A percentile compares a stretch with the other conserved stretches of the same genome.
Evolutionary conservation across 2,797 vertebrate species (phyloP).

Genomic region (Urophycis tenuis): DNA sequence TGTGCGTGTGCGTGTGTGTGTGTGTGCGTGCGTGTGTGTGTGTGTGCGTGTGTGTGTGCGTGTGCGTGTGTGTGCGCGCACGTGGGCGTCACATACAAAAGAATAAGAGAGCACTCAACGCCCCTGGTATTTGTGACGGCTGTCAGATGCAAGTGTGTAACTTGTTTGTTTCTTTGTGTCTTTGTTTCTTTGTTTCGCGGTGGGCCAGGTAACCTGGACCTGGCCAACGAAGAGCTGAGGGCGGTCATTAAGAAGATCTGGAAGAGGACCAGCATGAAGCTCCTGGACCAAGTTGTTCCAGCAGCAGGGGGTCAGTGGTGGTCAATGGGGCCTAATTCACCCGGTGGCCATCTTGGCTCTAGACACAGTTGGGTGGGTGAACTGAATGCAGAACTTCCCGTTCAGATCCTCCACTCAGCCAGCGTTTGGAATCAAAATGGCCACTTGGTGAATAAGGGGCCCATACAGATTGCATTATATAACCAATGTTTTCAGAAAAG

Average conservation of each 20-base stretch:
- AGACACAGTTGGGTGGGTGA: not conserved
- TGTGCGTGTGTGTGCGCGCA: not conserved
- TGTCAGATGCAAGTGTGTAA: not conserved
- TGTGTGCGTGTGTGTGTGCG: constrained; percentile 4
- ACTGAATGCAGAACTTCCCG: no score
- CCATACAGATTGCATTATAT: not conserved
- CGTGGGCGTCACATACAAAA: not conserved
- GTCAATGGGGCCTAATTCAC: not conserved
- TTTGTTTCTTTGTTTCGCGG: constrained; percentile 11
- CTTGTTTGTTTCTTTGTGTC: not conserved
- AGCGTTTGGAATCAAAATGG: not conserved
- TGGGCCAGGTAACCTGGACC: constrained; percentile 87
- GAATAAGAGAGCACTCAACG: not conserved
- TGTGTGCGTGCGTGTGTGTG: not conserved
- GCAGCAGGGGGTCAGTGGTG: constrained; percentile 91
- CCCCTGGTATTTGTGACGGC: not conserved
- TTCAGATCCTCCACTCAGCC: no score
- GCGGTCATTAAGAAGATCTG: constrained; percentile 98
- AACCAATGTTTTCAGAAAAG: no score
- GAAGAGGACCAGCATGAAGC: constrained; percentile 98
- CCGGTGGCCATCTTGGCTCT: not conserved
- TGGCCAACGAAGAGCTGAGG: constrained; percentile 94
- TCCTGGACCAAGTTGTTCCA: constrained; percentile 96
- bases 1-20: no score
- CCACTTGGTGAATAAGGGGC: not conserved